Base-by-base conservation (phyloP, 2,797 vertebrate species). In the Oryzias sinensis region DNA sequence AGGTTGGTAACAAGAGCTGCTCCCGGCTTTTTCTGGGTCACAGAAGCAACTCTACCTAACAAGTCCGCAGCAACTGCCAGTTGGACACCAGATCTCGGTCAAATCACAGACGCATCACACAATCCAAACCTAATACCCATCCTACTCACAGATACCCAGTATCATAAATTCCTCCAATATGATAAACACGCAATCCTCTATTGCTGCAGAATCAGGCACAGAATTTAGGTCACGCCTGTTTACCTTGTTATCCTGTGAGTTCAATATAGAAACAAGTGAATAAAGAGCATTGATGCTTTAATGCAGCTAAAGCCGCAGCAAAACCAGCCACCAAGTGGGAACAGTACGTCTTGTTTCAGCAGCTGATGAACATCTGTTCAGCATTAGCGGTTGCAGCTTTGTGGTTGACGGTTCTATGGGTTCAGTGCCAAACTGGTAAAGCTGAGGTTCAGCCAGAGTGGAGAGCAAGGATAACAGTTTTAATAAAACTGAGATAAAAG, bases 301-400 rank as follows among this genome's bases (percentile, higher is more conserved):
- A 78, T 69, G 74, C 80, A 68, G 73, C 72, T 59, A 71, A 74
- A 81, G 60, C 77, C 66, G 54, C 49, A 17, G n/a, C 62, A 74
- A 79, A 82, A 74, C 51, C 80, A 75, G 74, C 68, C 62, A 63
- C 68, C 49, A 5, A 40, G 73, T 47, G 18, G 79, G 49, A 75
- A 53, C 68, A 71, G 62, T 68, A 80, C 76, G 71, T 80, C 70
- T 66, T 56, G 18, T 76, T 76, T 72, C 65, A 43, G 63, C 82
- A 78, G 79, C 84, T 79, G 84, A 88, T 65, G 70, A 87, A 86
- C 86, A 89, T 88, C 85, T 87, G 88, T 78, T 85, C 70, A 68
- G 80, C 77, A 71, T 87, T 85, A 87, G 80, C 14, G 74, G 74
- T 69, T 67, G 14, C 74, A 63, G 74, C 58, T 61, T 62, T 76